Evolutionary conservation across 2,113 vertebrate species (phyloP).

Genomic region (Saguinus imperator): DNA sequence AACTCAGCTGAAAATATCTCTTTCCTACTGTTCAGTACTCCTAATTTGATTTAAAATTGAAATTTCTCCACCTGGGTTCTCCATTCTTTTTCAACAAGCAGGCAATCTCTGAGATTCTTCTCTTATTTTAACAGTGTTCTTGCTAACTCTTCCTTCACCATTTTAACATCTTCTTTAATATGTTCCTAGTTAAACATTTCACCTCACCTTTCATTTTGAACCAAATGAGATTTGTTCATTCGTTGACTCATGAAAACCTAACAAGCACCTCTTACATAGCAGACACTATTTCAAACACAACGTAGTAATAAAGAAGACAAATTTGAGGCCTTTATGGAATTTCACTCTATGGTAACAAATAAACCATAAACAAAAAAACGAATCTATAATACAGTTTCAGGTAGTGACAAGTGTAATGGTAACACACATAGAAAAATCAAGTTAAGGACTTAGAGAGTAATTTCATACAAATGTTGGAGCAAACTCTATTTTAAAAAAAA

Average conservation of each 20-base stretch:
- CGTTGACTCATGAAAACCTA: background rate
- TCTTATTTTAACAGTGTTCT: background rate
- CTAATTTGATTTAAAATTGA: background rate
- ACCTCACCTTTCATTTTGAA: background rate
- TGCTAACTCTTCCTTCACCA: background rate
- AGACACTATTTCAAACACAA: background rate
- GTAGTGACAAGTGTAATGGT: background rate
- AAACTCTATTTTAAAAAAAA: background rate
- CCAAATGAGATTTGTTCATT: background rate
- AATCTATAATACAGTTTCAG: background rate
- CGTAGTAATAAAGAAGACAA: background rate
- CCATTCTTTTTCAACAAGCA: background rate
- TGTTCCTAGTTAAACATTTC: background rate
- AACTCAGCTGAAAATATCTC: background rate
- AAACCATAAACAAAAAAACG: constrained; percentile 8
- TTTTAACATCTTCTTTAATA: background rate
- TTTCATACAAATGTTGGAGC: background rate
- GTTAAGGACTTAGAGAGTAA: background rate
- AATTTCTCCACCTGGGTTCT: background rate
- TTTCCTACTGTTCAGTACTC: background rate
- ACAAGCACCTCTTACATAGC: background rate
- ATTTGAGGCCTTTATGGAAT: background rate
- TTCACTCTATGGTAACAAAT: background rate
- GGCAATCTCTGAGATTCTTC: background rate
- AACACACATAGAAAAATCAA: background rate